These are phyloP conservation scores for Gymnoscopelus braueri DNA, from an alignment of 2,797 vertebrate genomes.

Conservation along the genomic window DNA sequence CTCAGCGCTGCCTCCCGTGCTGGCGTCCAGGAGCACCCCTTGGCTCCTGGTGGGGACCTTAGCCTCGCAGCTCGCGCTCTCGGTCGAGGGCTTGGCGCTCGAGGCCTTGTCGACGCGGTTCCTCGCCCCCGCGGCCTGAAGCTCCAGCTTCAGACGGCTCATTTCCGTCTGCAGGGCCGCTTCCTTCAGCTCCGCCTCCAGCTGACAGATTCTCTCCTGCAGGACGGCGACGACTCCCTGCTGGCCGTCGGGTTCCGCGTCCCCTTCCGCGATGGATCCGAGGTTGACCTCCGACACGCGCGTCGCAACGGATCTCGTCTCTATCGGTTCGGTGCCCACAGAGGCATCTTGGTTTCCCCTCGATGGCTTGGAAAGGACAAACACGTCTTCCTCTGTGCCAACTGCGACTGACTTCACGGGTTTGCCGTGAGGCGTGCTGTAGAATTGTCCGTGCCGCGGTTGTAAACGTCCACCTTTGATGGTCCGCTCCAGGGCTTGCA, in stretches of 20 bases:
- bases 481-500: constrained; percentile 88
- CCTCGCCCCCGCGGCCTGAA: constrained; percentile 88
- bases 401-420: constrained; percentile 75
- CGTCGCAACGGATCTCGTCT: constrained; percentile 78
- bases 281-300: constrained; percentile 87
- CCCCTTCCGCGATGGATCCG: constrained; percentile 81
- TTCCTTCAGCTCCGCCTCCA: constrained; percentile 93
- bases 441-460: constrained; percentile 35
- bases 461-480: constrained; percentile 83
- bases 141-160: constrained; percentile 90
- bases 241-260: constrained; percentile 88
- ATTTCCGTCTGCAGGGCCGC: constrained; percentile 90
- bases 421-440: constrained; percentile 51
- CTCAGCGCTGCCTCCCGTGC: constrained; percentile 67
- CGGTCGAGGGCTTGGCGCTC: constrained; percentile 76
- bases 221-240: constrained; percentile 88
- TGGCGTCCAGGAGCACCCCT: constrained; percentile 76
- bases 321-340: constrained; percentile 71
- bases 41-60: constrained; percentile 80
- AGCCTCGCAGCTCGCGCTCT: constrained; percentile 80
- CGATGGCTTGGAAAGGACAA: constrained; percentile 41
- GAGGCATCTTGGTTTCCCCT: constrained; percentile 72
- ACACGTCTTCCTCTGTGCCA: constrained; percentile 76
- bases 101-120: constrained; percentile 87
- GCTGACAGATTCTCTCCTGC: constrained; percentile 86